Evolutionary conservation across 2,797 vertebrate species (phyloP).

Genomic region (Catostomus latipinnis): DNA sequence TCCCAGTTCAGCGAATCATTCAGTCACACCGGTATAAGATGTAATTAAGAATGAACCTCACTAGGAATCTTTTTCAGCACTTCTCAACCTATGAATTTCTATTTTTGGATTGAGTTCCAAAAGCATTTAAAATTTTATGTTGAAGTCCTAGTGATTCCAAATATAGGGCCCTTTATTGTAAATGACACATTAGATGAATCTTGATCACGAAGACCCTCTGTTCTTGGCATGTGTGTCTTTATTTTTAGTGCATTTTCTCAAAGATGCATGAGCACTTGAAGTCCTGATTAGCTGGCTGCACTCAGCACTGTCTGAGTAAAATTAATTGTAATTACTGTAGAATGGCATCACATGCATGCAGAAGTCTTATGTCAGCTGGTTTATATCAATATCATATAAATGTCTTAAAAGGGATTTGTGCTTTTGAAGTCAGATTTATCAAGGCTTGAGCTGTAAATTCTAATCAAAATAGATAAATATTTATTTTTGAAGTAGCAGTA

Average conservation of each 20-base stretch:
- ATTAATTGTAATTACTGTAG: conserved; percentile 45
- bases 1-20: not conserved
- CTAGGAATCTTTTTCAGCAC: conserved; percentile 4
- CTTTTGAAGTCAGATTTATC: conserved; percentile 19
- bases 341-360: conserved; percentile 30
- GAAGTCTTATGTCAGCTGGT: conserved; percentile 21
- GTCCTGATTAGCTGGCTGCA: conserved; percentile 42
- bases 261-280: conserved; percentile 34
- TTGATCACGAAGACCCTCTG: conserved; percentile 33
- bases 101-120: conserved; percentile 7
- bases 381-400: conserved; percentile 26
- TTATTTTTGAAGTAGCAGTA: conserved; percentile 7
- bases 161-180: conserved; percentile 44
- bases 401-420: conserved; percentile 1
- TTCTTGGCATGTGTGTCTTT: conserved; percentile 28
- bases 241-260: conserved; percentile 43
- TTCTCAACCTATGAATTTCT: conserved; percentile 21
- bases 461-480: not conserved
- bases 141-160: conserved; percentile 37
- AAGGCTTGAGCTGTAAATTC: not conserved
- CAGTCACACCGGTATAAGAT: not conserved
- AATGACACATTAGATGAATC: conserved; percentile 49
- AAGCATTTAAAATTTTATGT: conserved; percentile 36
- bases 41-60: conserved; percentile 8
- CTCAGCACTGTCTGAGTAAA: conserved; percentile 38